Base-by-base conservation (phyloP, 1,140 invertebrate genomes). In the Pissodes strobi region DNA sequence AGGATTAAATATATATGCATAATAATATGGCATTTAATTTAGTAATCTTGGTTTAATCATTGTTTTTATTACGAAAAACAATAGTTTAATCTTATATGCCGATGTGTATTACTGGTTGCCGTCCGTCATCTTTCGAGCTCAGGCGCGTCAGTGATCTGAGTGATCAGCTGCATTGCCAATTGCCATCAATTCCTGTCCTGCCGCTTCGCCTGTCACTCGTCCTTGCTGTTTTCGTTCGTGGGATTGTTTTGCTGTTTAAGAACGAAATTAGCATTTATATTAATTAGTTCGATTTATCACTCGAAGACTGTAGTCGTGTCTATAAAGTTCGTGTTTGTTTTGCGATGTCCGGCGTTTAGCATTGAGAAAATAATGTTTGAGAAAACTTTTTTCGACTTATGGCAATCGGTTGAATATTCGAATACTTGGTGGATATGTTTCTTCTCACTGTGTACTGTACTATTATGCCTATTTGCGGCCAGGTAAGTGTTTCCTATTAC, bases 281-380 rank as follows among this genome's bases (percentile, higher is more conserved):
- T 25, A 49, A 46, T 27, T 48, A 19, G 41, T 39, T 37, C 18
- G 30, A 25, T 38, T 51, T 39, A 25, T 8, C 19, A 15, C 13
- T 19, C 3, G 57, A 18, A 51, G 10, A 25, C 13, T 15, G 12
- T 21, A 22, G 53, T 13, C 21, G 53, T 13, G 13, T 9, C 3
- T 17, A 38, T 4, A 12, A n/a, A 12, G 19, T 25, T 41, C 12
- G 37, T 56, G 53, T 17, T 51, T 51, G 1, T 21, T 5, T 34
- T 41, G 59, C 38, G 49, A 62, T 62, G 45, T 62, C 15, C 17
- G 22, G 15, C 8, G 22, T 27, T 12, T 22, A 39, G 17, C 38
- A 49, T 51, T 61, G n/a, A 48, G 13, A 37, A 45, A 41, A 46
- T 15, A 37, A 62, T 62, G 60, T 53, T 62, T 18, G 51, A 53